These are phyloP conservation scores for Drosophila azteca DNA, from an alignment of 1,140 invertebrate species.

Conservation along the genomic window DNA sequence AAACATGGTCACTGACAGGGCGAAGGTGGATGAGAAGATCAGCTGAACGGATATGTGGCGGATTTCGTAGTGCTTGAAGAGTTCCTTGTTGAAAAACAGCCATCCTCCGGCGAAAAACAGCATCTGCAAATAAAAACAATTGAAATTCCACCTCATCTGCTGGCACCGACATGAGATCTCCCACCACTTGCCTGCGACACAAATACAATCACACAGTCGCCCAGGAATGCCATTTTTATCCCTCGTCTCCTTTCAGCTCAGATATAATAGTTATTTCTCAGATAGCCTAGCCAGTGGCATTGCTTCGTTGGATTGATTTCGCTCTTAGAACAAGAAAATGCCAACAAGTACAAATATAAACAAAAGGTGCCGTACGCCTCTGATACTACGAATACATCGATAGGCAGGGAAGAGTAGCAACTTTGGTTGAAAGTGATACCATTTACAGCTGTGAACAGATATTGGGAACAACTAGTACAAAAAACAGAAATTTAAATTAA, in stretches of 20 bases:
- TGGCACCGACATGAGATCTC: not conserved
- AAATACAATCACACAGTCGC: conserved; percentile 88
- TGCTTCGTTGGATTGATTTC: conserved; percentile 28
- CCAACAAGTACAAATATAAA: conserved; percentile 50
- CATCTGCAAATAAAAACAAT: conserved; percentile 85
- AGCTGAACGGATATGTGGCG: conserved; percentile 96
- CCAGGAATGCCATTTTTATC: conserved; percentile 87
- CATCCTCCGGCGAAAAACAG: conserved; percentile 98
- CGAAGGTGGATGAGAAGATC: conserved; percentile 98
- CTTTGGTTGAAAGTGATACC: not conserved
- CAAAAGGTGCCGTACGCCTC: conserved; percentile 47
- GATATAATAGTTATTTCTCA: conserved; percentile 27
- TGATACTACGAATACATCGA: conserved; percentile 20
- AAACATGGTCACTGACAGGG: conserved; percentile 99
- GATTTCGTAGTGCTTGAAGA: conserved; percentile 99
- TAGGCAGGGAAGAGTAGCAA: not conserved
- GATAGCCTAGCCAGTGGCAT: conserved; percentile 44
- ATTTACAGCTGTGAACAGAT: too few species aligned
- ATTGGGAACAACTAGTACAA: too few species aligned
- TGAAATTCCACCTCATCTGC: not conserved
- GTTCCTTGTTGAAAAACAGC: conserved; percentile 99
- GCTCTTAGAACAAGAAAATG: conserved; percentile 38
- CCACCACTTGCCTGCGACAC: conserved; percentile 86
- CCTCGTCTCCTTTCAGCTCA: conserved; percentile 21
- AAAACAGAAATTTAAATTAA: not conserved